These are phyloP conservation scores for Parascotia fuliginaria DNA, from an alignment of 2,888 invertebrate genomes.

Conservation along the genomic window DNA sequence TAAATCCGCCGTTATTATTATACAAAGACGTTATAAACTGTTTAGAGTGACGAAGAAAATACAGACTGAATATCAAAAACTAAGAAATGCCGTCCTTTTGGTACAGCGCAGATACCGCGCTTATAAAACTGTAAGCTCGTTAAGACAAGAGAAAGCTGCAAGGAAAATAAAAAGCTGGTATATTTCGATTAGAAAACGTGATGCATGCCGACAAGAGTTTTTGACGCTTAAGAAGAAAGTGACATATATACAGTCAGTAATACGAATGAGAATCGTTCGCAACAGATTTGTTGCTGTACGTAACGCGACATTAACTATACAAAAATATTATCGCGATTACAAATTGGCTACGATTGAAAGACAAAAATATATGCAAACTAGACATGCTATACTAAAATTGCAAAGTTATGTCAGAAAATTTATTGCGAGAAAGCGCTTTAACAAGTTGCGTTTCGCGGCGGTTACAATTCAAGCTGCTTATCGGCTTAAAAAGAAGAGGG, in stretches of 20 bases:
- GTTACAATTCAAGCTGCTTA: constrained; percentile 70
- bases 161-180: constrained; percentile 73
- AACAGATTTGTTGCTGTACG: constrained; percentile 51
- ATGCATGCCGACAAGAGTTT: constrained; percentile 54
- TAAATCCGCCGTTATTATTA: constrained; percentile 58
- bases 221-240: constrained; percentile 54
- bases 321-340: constrained; percentile 69
- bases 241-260: constrained; percentile 64
- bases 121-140: constrained; percentile 46
- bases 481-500: constrained; percentile 55
- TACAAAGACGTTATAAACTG: constrained; percentile 73
- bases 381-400: constrained; percentile 49
- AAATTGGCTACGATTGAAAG: constrained; percentile 49
- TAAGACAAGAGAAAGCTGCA: constrained; percentile 52
- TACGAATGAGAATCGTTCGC: constrained; percentile 61
- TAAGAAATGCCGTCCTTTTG: constrained; percentile 52
- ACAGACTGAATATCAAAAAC: constrained; percentile 52
- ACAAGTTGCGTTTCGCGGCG: constrained; percentile 53
- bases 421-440: constrained; percentile 59
- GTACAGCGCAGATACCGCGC: constrained; percentile 70
- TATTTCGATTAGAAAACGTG: constrained; percentile 54
- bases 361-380: constrained; percentile 47
- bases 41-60: constrained; percentile 48
- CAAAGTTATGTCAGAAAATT: constrained; percentile 58
- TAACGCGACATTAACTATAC: constrained; percentile 61